These are phyloP conservation scores for Melanotaenia duboulayi DNA, from an alignment of 2,113 vertebrate species.

Conservation along the genomic window DNA sequence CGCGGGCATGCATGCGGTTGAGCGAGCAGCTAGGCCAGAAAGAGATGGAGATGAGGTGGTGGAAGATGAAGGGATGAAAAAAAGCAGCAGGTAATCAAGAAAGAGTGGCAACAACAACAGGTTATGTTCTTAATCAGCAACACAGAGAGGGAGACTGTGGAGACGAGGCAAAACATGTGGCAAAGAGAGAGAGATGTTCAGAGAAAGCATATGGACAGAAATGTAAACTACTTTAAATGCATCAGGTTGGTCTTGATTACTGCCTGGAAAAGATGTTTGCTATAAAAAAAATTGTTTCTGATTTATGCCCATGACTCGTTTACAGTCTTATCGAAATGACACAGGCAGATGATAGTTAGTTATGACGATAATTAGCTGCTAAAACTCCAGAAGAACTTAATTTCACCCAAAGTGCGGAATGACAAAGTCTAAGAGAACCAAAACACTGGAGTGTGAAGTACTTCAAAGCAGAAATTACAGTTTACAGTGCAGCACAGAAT, in stretches of 20 bases:
- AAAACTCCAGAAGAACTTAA: slow-evolving; percentile 47
- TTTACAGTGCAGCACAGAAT: too few species aligned
- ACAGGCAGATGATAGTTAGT: slow-evolving; percentile 58
- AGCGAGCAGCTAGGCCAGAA: slow-evolving; percentile 67
- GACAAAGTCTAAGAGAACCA: slow-evolving; percentile 15
- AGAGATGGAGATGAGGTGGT: slow-evolving; percentile 65
- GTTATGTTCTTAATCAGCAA: slow-evolving; percentile 77
- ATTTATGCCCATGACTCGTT: slow-evolving; percentile 52
- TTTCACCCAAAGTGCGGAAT: slow-evolving; percentile 20
- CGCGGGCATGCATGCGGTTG: slow-evolving; percentile 47
- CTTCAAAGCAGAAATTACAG: background rate
- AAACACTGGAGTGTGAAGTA: slow-evolving; percentile 6
- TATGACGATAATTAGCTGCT: slow-evolving; percentile 61
- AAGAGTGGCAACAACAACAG: slow-evolving; percentile 76
- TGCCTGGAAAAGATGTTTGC: slow-evolving; percentile 54
- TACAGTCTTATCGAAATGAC: slow-evolving; percentile 43
- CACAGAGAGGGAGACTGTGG: slow-evolving; percentile 31
- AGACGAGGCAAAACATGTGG: slow-evolving; percentile 42
- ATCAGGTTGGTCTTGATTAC: slow-evolving; percentile 74
- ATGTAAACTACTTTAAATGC: slow-evolving; percentile 67
- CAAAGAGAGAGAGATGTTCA: slow-evolving; percentile 18
- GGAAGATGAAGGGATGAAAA: slow-evolving; percentile 68
- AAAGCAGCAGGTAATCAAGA: slow-evolving; percentile 77
- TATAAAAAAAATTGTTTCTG: slow-evolving; percentile 47
- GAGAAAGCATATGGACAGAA: slow-evolving; percentile 46